A percentile compares a stretch with the other conserved stretches of the same genome.
These are phyloP conservation scores for Ditula angustiorana DNA, from an alignment of 2,888 invertebrate species.

Conservation along the genomic window DNA sequence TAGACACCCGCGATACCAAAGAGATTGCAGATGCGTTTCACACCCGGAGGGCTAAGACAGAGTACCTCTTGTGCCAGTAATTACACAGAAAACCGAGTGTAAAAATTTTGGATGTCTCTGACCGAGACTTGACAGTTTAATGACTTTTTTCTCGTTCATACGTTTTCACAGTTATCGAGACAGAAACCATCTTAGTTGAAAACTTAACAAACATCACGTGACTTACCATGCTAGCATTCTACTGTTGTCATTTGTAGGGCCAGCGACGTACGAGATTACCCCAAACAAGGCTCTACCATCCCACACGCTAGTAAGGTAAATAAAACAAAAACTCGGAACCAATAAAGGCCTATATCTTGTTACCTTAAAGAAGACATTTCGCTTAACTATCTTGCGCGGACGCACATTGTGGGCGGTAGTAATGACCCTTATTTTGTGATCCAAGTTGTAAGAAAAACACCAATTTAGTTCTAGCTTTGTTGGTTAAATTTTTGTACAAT, in stretches of 20 bases:
- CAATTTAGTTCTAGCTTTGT: too few relatives aligned
- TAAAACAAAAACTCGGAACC: constrained; percentile 47
- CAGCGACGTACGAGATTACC: constrained; percentile 10
- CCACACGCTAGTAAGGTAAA: constrained; percentile 36
- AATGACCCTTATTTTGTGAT: constrained; percentile 54
- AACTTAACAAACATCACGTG: not conserved
- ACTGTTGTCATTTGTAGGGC: constrained; percentile 7
- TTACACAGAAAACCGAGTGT: too few relatives aligned
- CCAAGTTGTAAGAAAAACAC: constrained; percentile 45
- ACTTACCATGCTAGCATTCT: not conserved
- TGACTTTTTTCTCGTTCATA: too few relatives aligned
- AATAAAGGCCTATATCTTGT: constrained; percentile 62
- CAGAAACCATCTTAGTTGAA: too few relatives aligned
- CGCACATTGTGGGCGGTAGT: constrained; percentile 63
- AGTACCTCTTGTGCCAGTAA: too few relatives aligned
- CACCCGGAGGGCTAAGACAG: too few relatives aligned
- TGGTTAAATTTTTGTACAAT: too few relatives aligned
- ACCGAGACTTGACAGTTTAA: too few relatives aligned
- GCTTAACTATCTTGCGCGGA: constrained; percentile 59
- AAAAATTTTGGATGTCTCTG: too few relatives aligned
- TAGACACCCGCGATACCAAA: too few relatives aligned
- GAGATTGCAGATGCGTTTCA: too few relatives aligned
- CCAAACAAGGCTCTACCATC: constrained; percentile 27
- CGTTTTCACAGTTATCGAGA: not conserved
- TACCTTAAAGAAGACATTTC: constrained; percentile 79